Conservation (phyloP, 2,888 invertebrate species). For the Caenorhabditis sp. region DNA sequence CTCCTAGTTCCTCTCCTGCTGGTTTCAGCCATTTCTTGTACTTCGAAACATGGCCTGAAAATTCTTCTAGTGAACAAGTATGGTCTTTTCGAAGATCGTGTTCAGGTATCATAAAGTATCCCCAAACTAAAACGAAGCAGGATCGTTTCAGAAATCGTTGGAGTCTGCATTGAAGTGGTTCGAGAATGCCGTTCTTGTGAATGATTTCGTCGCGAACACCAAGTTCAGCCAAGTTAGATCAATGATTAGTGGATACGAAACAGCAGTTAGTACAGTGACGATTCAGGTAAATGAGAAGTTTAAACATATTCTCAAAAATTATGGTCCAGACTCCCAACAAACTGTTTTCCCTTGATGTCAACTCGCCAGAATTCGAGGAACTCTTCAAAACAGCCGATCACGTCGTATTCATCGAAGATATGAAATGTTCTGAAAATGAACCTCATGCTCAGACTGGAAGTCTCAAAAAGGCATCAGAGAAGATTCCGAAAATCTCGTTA, state of each 20-base stretch:
- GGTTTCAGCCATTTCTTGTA: constrained; percentile 17
- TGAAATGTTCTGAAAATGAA: background rate
- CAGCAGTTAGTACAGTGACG: background rate
- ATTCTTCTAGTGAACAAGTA: background rate
- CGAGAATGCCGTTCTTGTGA: constrained; percentile 1
- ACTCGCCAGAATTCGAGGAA: background rate
- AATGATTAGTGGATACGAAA: background rate
- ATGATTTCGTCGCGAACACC: background rate
- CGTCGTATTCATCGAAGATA: background rate
- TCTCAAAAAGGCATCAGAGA: background rate
- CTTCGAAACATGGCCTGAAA: background rate
- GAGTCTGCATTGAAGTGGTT: constrained; percentile 37
- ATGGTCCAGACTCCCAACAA: constrained; percentile 17
- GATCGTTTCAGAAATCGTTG: background rate
- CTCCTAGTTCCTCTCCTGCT: constrained; percentile 3
- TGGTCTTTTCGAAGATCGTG: background rate
- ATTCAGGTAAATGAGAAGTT: background rate
- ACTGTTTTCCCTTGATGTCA: background rate
- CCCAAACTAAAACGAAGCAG: background rate
- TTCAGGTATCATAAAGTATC: background rate
- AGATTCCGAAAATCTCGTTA: background rate
- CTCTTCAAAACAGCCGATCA: background rate
- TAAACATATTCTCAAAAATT: background rate
- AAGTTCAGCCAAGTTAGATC: background rate
- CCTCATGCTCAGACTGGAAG: background rate